Evolutionary conservation across 2,888 invertebrate species (phyloP).

Genomic region (Noctua comes): DNA sequence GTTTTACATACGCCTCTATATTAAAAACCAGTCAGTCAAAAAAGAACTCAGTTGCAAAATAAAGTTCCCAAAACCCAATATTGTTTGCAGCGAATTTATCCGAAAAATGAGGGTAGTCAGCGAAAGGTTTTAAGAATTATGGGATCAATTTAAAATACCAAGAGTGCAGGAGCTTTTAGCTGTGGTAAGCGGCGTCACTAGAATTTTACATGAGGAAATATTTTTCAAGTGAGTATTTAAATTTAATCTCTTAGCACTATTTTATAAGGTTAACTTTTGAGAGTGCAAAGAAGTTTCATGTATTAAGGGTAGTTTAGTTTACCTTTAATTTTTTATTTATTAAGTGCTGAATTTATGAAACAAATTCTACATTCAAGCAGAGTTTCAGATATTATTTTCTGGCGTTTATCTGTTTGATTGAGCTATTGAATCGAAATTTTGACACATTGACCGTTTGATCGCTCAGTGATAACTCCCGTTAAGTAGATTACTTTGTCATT

Average conservation of each 20-base stretch:
- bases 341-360: neutral
- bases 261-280: neutral
- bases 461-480: neutral
- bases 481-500: neutral
- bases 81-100: slow-evolving; percentile 38
- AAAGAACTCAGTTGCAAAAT: neutral
- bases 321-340: neutral
- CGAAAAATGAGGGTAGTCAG: slow-evolving; percentile 43
- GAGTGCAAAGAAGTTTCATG: neutral
- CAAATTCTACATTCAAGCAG: neutral
- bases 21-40: neutral
- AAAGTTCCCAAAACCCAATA: slow-evolving; percentile 24
- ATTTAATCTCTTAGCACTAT: slow-evolving; percentile 39
- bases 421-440: neutral
- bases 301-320: rapidly evolving
- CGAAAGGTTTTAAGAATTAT: slow-evolving; percentile 50
- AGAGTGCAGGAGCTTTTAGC: slow-evolving; percentile 47
- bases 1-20: neutral
- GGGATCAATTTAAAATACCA: slow-evolving; percentile 60
- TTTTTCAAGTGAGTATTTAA: slow-evolving; percentile 38
- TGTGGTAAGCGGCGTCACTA: slow-evolving; percentile 24
- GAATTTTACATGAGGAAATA: slow-evolving; percentile 39
- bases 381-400: neutral
- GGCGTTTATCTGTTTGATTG: neutral
- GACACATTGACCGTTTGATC: neutral